phyloP scores from a whole-genome alignment of 2,113 vertebrate species.

The Tursiops truncatus region DNA sequence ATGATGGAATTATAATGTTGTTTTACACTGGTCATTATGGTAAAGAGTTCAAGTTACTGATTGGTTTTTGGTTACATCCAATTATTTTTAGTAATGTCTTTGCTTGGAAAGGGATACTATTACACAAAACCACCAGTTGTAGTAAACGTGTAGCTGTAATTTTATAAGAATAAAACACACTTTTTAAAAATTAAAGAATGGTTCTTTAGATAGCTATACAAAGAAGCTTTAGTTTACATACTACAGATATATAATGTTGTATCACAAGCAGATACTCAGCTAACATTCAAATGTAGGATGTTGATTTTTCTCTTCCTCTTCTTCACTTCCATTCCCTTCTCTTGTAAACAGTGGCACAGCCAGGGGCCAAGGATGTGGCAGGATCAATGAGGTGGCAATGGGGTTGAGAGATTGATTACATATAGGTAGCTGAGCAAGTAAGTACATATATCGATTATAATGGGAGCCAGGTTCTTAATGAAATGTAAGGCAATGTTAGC shows the following conservation, averaged over 20 bases:
- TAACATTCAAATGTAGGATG: background rate
- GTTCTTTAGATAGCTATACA: background rate
- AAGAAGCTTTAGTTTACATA: background rate
- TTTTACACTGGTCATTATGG: background rate
- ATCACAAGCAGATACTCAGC: background rate
- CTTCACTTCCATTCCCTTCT: background rate
- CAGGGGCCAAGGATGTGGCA: background rate
- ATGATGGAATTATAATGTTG: background rate
- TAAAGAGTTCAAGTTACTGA: background rate
- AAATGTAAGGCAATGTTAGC: background rate
- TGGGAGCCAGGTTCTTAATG: background rate
- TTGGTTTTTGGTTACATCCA: background rate
- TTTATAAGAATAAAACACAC: background rate
- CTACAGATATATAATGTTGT: background rate
- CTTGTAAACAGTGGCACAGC: background rate
- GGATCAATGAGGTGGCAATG: background rate
- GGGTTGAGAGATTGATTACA: background rate
- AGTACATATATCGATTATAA: background rate
- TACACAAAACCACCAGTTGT: background rate
- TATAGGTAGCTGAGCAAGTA: background rate
- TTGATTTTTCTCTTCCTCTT: background rate
- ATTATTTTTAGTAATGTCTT: background rate
- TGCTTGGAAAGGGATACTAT: background rate
- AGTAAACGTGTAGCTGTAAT: background rate
- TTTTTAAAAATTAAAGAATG: background rate